phyloP scores from a whole-genome alignment of 2,113 vertebrate genomes.

The Scomber japonicus region DNA sequence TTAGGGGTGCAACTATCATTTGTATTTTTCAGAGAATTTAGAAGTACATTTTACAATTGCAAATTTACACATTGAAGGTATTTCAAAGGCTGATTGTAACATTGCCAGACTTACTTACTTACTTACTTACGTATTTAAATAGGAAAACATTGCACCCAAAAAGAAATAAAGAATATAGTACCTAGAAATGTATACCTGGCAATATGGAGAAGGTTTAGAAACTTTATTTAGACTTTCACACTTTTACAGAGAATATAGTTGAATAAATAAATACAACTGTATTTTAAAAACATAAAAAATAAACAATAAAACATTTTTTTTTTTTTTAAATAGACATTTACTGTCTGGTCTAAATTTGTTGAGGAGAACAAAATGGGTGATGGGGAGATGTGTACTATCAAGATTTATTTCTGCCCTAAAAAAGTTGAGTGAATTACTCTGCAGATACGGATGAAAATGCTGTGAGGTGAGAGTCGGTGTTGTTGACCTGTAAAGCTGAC shows the following conservation, averaged over 20 bases:
- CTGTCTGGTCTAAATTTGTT: background rate
- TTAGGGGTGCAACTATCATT: background rate
- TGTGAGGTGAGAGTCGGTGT: slow-evolving; percentile 45
- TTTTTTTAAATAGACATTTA: background rate
- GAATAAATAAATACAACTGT: background rate
- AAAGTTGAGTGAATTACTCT: background rate
- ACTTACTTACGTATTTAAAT: too few relatives aligned
- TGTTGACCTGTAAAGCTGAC: slow-evolving; percentile 40
- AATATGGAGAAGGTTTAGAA: background rate
- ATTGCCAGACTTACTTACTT: background rate
- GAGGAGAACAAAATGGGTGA: too few relatives aligned
- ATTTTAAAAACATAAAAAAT: too few relatives aligned
- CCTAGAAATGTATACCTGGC: background rate
- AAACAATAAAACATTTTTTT: too few relatives aligned
- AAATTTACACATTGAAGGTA: background rate
- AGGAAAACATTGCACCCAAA: background rate
- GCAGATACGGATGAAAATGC: slow-evolving; percentile 14
- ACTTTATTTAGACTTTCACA: background rate
- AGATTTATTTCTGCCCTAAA: background rate
- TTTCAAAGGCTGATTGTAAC: background rate
- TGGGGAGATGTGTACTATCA: background rate
- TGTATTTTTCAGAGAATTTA: background rate
- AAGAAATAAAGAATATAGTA: slow-evolving; percentile 1
- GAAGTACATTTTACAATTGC: background rate
- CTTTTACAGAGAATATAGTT: background rate